Evolutionary conservation across 2,797 vertebrate genomes (phyloP), one percentile per base, ranked within the genome.

Genomic region (Pangasius mekongensis): DNA sequence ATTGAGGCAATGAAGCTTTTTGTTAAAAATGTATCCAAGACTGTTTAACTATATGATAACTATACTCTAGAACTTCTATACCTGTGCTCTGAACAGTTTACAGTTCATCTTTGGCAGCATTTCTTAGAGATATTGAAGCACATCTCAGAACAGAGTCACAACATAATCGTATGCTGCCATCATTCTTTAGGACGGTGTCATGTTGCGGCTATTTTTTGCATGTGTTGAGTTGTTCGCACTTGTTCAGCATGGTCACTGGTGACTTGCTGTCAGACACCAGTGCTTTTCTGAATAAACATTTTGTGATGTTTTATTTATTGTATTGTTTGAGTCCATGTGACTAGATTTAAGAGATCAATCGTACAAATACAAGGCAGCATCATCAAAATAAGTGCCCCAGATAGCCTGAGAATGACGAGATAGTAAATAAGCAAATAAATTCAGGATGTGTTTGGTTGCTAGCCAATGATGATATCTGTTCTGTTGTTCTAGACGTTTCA

Each of bases 141-240:
- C 30, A 58, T 27, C 24, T 10, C 24, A 4, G 18, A 22, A 18
- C 18, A 24, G 47, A 52, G 58, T 43, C 36, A 9, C 36, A n/a
- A n/a, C 58, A 4, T 64, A 92, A 92, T 87, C 87, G 77, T 88
- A 89, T 86, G 91, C 87, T 88, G 88, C 87, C 89, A 91, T 89
- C 74, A 47, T 84, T 90, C 87, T 91, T 88, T 77, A 77, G 89
- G 85, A 69, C 20, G 91, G 94, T 95, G 93, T 96, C 92, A 89
- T 87, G 90, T 96, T 95, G 92, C 94, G 90, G 94, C 95, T 96
- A 96, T 96, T 96, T 96, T 96, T 94, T 95, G 93, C 92, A 92
- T 83, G 93, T 93, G 94, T 94, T 94, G 94, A 96, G 91, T 94
- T 88, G 93, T 93, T 95, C 90, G 84, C 93, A 94, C 92, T 93